Evolutionary conservation across 1,140 invertebrate genomes (phyloP).

Genomic region (Temnothorax nylanderi): DNA sequence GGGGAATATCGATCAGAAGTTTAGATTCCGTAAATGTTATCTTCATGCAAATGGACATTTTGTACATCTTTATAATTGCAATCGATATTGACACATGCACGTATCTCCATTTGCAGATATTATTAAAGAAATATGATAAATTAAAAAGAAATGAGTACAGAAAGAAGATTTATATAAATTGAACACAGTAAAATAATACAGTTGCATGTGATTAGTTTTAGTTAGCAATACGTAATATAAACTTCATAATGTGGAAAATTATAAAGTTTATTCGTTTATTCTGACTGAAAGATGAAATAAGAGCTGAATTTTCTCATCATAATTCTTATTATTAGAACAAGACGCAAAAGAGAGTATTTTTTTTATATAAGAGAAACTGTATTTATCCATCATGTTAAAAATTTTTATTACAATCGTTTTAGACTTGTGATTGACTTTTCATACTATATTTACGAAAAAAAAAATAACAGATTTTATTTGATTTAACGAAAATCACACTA

Average conservation of each 20-base stretch:
- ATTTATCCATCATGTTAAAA: background rate
- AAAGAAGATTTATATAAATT: background rate
- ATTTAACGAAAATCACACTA: background rate
- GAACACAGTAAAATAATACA: background rate
- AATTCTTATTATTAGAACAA: slow-evolving; percentile 13
- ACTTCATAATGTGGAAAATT: background rate
- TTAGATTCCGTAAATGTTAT: slow-evolving; percentile 30
- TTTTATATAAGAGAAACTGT: background rate
- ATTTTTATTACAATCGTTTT: background rate
- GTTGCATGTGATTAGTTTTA: background rate
- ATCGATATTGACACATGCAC: background rate
- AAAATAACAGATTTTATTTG: background rate
- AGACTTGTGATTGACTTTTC: background rate
- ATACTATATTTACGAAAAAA: background rate
- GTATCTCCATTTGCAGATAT: background rate
- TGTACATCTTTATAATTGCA: slow-evolving; percentile 20
- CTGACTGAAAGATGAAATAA: background rate
- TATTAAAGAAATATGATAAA: slow-evolving; percentile 10
- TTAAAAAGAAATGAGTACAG: background rate
- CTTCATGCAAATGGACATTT: slow-evolving; percentile 38
- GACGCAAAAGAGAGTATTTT: background rate
- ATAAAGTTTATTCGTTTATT: background rate
- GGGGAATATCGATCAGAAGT: slow-evolving; percentile 27
- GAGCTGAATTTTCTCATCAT: background rate
- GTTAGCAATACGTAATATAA: background rate